Base-by-base conservation (phyloP, 37 sponge, comb jelly and placozoan species). In the Beroe forskalii region DNA sequence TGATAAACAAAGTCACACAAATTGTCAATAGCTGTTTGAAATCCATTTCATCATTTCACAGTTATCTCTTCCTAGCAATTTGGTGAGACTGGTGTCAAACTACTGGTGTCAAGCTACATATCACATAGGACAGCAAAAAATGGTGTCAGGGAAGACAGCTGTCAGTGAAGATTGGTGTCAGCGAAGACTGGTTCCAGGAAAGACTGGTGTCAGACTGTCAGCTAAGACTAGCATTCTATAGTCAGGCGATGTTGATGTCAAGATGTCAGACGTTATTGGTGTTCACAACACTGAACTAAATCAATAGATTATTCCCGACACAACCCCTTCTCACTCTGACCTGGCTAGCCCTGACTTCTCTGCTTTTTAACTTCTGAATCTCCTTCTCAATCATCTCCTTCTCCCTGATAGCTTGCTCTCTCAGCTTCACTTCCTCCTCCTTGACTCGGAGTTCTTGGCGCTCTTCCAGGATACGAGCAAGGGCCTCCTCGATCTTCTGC, bases 291-390 rank as follows among this genome's bases (percentile, higher is more conserved):
- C n/a, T n/a, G n/a, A n/a, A n/a, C n/a, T n/a, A n/a, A n/a, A n/a
- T n/a, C n/a, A n/a, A n/a, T n/a, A n/a, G n/a, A n/a, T n/a, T n/a
- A n/a, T n/a, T n/a, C n/a, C n/a, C n/a, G n/a, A n/a, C n/a, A n/a
- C n/a, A n/a, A n/a, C n/a, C n/a, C n/a, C n/a, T n/a, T n/a, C n/a
- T n/a, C n/a, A 48, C 55, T 17, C 66, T 37, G 3, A 80, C 86
- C 86, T 80, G 86, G 35, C 86, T 80, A 6, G 86, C 55, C 40
- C 86, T 41, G n/a, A 80, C 30, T 80, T 80, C 86, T 27, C 42
- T 80, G n/a, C 55, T 44, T 22, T 30, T 80, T 48, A 80, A 43
- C 55, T 80, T 41, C 55, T 80, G 12, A 0, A 80, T 41, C 48
- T 80, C 86, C 8, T 3, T 44, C 55, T 44, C 55, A 28, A 80